Base-by-base conservation (phyloP, 2,888 invertebrate species). In the Drosophila rubida region DNA sequence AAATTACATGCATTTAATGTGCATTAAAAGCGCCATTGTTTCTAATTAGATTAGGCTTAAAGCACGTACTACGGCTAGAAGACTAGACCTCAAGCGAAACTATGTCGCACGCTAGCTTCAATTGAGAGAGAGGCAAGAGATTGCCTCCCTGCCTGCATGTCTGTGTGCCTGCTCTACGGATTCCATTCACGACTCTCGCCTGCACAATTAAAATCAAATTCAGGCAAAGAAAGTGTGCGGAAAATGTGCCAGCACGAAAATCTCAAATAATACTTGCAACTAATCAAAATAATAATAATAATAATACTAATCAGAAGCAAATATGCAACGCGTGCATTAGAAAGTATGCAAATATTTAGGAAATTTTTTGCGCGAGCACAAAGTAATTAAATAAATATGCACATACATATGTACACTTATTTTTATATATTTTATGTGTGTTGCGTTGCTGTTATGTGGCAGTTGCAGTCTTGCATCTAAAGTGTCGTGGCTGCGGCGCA, bases 311-410 rank as follows among this genome's bases (percentile, higher is more conserved):
- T 35, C 54, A n/a, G n/a, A 50, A 54, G 25, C 49, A 49, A 73
- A 83, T 74, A 69, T 55, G 63, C 62, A 61, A 30, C 64, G 62
- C 42, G 73, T 61, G 69, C 78, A 87, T 84, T 84, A 82, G 84
- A 84, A 84, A 84, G 84, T 84, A 87, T 84, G 87, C 87, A 84
- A 84, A 83, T 84, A 84, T 81, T 81, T 75, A 42, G 71, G 65
- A 66, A 75, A 75, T 69, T 79, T 48, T 45, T 54, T 48, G 32
- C 64, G 49, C 53, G 50, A 30, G 50, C 51, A 30, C 30, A 69
- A 72, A 62, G 78, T 85, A 87, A 87, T 84, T 85, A 87, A 87
- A 85, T 87, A 76, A 69, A 74, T 53, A 41, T 45, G n/a, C 22
- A 42, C 27, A 22, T 35, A n/a, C 8, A n/a, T 30, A 41, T 35